Evolutionary conservation across 1,140 invertebrate species (phyloP), one percentile per base, ranked within the genome.

Genomic region (Drosophila mayri): DNA sequence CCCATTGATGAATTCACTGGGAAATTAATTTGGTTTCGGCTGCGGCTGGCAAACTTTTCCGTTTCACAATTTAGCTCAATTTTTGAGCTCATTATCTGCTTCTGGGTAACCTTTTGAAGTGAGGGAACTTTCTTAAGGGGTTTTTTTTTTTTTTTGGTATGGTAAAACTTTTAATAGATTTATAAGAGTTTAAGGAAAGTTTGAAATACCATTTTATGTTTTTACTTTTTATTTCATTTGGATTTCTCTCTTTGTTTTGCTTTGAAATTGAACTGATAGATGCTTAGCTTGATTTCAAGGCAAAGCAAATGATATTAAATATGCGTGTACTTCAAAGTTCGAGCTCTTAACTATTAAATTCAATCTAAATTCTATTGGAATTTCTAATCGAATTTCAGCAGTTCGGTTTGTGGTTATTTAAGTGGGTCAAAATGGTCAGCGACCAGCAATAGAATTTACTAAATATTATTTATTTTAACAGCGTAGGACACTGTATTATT

Each of bases 71-170:
- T 72, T 50, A 38, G 67, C 43, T 72, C 44, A 72, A 73, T 72
- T 72, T 73, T 73, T 72, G 66, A 73, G 70, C 67, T 73, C 70
- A 73, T 73, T 73, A 73, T 73, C 67, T 60, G 70, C 52, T 50
- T 41, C 37, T 72, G 67, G 68, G 68, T 49, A 72, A 72, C 66
- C 55, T 72, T 72, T 72, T 72, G 37, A 72, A 60, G 52, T 72
- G 44, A 10, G 14, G 32, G 5, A 72, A 72, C n/a, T 72, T 70
- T 60, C 20, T 41, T 14, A 30, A 20, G 43, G 49, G 28, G 8
- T 28, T 28, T 44, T 25, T 46, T 49, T 47, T 67, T 63, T 55
- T 30, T 43, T 18, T 22, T 22, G 1, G n/a, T 22, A 22, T 59
- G 66, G 52, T 30, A n/a, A 71, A 72, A 72, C 37, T 72, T 71